Percentiles rank a stretch among this genome's conserved stretches.
These are phyloP conservation scores for Euplagia quadripunctaria DNA, from an alignment of 2,888 invertebrate species.

Conservation along the genomic window DNA sequence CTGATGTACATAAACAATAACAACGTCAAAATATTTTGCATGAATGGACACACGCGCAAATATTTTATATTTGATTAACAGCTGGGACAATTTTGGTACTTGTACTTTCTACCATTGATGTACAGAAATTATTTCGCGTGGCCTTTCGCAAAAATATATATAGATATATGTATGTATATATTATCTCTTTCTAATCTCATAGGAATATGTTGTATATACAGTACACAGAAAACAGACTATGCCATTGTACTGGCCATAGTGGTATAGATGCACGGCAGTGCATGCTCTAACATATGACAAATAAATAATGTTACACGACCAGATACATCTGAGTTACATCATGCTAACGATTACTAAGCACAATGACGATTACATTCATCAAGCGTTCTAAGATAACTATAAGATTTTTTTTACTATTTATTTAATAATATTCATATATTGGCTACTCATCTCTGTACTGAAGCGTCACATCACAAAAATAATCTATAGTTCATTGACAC, in stretches of 20 bases:
- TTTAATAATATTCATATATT: conserved; percentile 77
- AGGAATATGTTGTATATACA: conserved; percentile 65
- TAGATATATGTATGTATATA: conserved; percentile 15
- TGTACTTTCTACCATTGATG: conserved; percentile 46
- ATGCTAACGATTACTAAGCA: conserved; percentile 85
- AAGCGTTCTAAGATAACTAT: conserved; percentile 84
- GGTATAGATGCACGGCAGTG: conserved; percentile 35
- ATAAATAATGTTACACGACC: conserved; percentile 68
- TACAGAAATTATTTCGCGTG: conserved; percentile 56
- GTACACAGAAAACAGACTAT: conserved; percentile 49
- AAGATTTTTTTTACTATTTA: conserved; percentile 75
- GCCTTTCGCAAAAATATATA: conserved; percentile 68
- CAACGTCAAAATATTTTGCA: conserved; percentile 65
- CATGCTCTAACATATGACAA: conserved; percentile 53
- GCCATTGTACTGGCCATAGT: conserved; percentile 47
- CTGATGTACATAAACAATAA: conserved; percentile 75
- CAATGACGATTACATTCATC: conserved; percentile 86
- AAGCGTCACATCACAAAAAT: conserved; percentile 80
- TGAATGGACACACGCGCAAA: conserved; percentile 57
- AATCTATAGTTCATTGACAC: conserved; percentile 58
- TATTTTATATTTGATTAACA: conserved; percentile 35
- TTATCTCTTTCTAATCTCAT: conserved; percentile 64
- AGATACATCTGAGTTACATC: conserved; percentile 78
- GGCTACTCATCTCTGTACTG: conserved; percentile 82
- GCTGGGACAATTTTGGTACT: conserved; percentile 46